Evolutionary conservation across 2,113 vertebrate species (phyloP).

Genomic region (Edolisoma coerulescens): DNA sequence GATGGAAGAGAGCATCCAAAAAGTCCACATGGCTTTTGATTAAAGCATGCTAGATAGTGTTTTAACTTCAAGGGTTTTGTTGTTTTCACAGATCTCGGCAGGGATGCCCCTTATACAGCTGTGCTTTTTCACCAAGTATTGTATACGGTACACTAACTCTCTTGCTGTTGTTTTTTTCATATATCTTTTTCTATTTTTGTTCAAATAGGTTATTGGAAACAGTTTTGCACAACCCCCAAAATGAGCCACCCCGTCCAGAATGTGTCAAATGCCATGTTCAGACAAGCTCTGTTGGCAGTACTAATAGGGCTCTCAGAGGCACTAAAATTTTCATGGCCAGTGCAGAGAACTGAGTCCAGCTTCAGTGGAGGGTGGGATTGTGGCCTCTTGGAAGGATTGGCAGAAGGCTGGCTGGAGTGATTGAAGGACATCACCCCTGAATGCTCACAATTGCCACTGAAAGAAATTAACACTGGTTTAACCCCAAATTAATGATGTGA

Average conservation of each 20-base stretch:
- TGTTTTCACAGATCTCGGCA: not conserved
- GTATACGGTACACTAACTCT: not conserved
- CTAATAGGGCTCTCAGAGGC: not conserved
- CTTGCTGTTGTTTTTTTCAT: not conserved
- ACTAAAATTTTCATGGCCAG: not conserved
- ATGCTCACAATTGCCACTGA: not conserved
- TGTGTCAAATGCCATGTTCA: not conserved
- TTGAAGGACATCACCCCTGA: not conserved
- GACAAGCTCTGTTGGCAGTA: not conserved
- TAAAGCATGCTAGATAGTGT: not conserved
- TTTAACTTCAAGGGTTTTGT: constrained; percentile 21
- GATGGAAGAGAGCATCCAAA: constrained; percentile 26
- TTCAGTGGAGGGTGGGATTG: not conserved
- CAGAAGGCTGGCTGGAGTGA: not conserved
- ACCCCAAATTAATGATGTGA: not conserved
- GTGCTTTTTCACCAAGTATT: not conserved
- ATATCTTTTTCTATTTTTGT: not conserved
- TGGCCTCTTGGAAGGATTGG: not conserved
- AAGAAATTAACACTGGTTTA: not conserved
- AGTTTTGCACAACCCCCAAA: not conserved
- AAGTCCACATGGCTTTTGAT: constrained; percentile 30
- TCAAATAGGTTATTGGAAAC: not conserved
- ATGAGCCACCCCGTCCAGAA: not conserved
- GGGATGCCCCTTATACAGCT: not conserved
- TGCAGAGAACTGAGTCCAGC: not conserved